Percentiles rank a stretch among this genome's conserved stretches.
Conservation (phyloP, 2,113 vertebrate species). For the Noctilio leporinus region DNA sequence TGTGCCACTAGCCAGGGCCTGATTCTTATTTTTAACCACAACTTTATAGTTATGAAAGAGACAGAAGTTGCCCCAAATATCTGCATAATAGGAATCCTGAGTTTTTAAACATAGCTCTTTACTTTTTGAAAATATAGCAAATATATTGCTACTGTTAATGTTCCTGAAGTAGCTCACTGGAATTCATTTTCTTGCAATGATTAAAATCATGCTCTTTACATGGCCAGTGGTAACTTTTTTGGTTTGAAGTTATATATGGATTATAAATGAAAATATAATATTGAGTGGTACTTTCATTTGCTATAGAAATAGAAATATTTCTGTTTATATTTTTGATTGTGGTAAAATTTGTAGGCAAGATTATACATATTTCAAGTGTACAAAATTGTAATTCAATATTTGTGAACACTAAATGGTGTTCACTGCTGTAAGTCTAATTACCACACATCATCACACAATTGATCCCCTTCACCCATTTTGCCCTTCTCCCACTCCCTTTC, state of each 20-base stretch:
- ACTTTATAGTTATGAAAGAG: constrained; percentile 25
- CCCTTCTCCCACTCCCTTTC: not conserved
- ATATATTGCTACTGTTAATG: not conserved
- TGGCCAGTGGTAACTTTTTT: not conserved
- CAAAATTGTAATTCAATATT: not conserved
- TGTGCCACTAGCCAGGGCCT: no score
- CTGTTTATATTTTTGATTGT: not conserved
- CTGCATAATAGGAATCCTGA: constrained; percentile 11
- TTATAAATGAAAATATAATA: constrained; percentile 27
- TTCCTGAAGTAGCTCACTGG: constrained; percentile 8
- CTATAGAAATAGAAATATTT: not conserved
- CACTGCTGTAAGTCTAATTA: not conserved
- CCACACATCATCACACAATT: no score
- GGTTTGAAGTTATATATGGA: constrained; percentile 28
- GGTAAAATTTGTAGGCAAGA: not conserved
- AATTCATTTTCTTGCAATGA: not conserved
- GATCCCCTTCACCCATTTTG: not conserved
- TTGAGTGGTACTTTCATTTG: not conserved
- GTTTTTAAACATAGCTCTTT: not conserved
- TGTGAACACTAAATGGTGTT: not conserved
- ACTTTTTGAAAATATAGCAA: not conserved
- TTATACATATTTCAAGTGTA: not conserved
- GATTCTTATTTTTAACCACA: no score
- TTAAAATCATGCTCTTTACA: not conserved
- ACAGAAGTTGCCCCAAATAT: not conserved